Conservation (phyloP, 1,140 invertebrate genomes). For the Pristionchus pacificus region DNA sequence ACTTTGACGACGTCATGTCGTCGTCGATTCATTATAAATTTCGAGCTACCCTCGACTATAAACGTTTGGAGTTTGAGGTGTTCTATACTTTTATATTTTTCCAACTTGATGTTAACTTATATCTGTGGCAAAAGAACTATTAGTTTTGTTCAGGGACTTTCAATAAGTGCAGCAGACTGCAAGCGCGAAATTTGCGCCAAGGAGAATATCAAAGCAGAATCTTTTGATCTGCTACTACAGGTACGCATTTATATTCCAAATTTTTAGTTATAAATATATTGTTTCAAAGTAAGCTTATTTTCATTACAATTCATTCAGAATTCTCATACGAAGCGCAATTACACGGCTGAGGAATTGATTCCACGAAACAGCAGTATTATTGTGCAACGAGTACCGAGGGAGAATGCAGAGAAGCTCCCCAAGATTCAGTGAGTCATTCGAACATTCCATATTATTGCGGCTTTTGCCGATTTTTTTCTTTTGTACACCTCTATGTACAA, state of each 20-base stretch:
- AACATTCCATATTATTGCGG: too few species aligned
- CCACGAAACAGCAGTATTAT: slow-evolving; percentile 95
- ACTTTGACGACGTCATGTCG: slow-evolving; percentile 55
- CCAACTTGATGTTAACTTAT: neutral
- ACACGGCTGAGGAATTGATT: slow-evolving; percentile 74
- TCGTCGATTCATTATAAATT: slow-evolving; percentile 96
- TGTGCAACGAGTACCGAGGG: slow-evolving; percentile 81
- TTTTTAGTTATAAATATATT: slow-evolving; percentile 2
- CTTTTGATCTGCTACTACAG: slow-evolving; percentile 79
- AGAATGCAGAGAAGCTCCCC: slow-evolving; percentile 59
- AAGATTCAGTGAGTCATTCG: slow-evolving; percentile 60
- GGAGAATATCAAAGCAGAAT: slow-evolving; percentile 80
- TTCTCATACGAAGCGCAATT: slow-evolving; percentile 82
- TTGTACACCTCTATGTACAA: neutral
- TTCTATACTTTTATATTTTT: neutral
- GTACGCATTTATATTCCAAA: slow-evolving; percentile 7
- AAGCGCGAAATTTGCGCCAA: slow-evolving; percentile 91
- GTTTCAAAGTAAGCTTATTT: neutral
- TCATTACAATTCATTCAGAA: slow-evolving; percentile 68
- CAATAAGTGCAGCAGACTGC: slow-evolving; percentile 87
- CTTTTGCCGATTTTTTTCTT: slow-evolving; percentile 15
- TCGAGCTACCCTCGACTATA: slow-evolving; percentile 86
- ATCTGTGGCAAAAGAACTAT: neutral
- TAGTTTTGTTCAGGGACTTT: slow-evolving; percentile 66
- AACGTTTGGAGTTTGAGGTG: slow-evolving; percentile 86